These are phyloP conservation scores for Apeltes quadracus DNA, from an alignment of 2,113 vertebrate species.

Conservation along the genomic window DNA sequence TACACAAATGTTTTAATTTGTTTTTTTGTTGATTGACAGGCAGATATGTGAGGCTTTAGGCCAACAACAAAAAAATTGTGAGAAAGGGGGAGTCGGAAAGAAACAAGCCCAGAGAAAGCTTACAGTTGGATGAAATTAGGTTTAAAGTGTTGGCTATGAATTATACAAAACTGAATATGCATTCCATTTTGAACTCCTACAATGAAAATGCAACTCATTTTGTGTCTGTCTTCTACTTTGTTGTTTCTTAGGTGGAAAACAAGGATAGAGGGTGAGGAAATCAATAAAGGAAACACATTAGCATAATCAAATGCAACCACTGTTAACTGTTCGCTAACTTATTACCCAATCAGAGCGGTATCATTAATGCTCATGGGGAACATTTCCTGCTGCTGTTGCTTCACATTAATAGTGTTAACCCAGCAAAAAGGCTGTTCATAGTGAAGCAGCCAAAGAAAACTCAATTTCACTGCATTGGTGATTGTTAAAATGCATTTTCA, in stretches of 20 bases:
- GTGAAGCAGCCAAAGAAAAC: neutral
- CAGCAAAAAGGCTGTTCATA: neutral
- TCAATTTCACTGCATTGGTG: neutral
- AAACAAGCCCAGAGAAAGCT: conserved; percentile 18
- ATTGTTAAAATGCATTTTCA: neutral
- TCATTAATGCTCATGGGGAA: neutral
- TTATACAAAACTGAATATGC: conserved; percentile 2
- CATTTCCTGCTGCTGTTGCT: neutral
- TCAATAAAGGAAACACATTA: neutral
- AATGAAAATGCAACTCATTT: neutral
- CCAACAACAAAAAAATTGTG: conserved; percentile 14
- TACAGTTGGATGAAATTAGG: conserved; percentile 3
- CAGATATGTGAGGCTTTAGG: conserved; percentile 53
- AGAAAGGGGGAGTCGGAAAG: neutral
- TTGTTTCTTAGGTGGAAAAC: neutral
- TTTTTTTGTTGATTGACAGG: conserved; percentile 65
- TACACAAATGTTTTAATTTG: conserved; percentile 59
- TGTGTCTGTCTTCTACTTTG: neutral
- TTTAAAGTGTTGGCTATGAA: conserved; percentile 24
- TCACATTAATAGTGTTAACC: neutral
- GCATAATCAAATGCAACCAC: neutral
- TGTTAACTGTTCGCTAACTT: neutral
- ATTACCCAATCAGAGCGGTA: neutral
- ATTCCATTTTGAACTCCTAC: conserved; percentile 7
- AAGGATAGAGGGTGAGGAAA: neutral